phyloP scores from a whole-genome alignment of 2,888 invertebrate species.

The Hyposoter didymator region DNA sequence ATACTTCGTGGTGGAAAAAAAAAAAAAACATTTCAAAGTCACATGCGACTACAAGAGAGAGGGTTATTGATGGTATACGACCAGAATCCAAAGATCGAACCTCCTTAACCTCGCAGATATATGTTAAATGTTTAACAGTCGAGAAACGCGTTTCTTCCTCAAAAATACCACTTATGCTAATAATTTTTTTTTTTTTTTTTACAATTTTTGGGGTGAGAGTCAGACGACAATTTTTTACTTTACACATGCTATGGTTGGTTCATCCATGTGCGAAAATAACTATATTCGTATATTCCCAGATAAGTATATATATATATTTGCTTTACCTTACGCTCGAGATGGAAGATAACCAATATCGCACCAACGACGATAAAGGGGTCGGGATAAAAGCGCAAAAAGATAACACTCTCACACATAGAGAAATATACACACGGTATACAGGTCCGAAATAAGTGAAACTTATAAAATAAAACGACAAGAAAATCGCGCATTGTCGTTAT shows the following conservation, averaged over 20 bases:
- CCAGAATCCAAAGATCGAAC: constrained; percentile 31
- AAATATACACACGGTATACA: neutral
- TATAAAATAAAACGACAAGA: constrained; percentile 56
- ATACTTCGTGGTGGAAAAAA: constrained; percentile 38
- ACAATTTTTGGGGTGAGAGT: constrained; percentile 29
- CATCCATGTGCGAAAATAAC: neutral
- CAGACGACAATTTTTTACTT: constrained; percentile 31
- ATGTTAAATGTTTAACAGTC: constrained; percentile 31
- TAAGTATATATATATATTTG: neutral
- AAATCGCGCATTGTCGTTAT: constrained; percentile 30
- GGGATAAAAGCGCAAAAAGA: constrained; percentile 49
- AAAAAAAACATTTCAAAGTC: constrained; percentile 44
- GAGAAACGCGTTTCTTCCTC: constrained; percentile 37
- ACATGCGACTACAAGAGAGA: neutral
- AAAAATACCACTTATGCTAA: constrained; percentile 50
- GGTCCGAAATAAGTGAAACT: constrained; percentile 48
- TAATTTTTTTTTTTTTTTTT: constrained; percentile 24
- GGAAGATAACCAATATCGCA: constrained; percentile 60
- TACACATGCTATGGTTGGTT: neutral
- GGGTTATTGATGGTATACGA: constrained; percentile 31
- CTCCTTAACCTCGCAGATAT: constrained; percentile 24
- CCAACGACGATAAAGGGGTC: constrained; percentile 34
- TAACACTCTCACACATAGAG: constrained; percentile 40
- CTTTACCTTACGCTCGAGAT: constrained; percentile 36
- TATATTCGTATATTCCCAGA: neutral